A percentile compares a stretch with the other conserved stretches of the same genome.
Conservation (phyloP, 1,140 invertebrate genomes). For the Atopsyche davidsoni region DNA sequence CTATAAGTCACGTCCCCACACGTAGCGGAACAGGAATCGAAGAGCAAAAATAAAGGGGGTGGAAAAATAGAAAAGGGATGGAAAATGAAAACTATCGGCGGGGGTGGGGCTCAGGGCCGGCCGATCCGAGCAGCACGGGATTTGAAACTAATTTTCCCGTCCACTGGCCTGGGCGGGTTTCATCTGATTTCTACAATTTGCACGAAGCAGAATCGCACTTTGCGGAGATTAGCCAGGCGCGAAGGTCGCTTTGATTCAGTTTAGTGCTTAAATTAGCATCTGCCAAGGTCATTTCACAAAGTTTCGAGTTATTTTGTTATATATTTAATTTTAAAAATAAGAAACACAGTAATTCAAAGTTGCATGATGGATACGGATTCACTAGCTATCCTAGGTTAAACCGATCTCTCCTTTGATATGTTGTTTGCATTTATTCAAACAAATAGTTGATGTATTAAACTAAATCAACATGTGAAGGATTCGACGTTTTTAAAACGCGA, state of each 20-base stretch:
- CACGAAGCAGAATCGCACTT: conserved; percentile 7
- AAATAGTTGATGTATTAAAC: no score
- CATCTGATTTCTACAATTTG: conserved; percentile 20
- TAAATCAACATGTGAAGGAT: no score
- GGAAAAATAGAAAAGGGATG: not conserved
- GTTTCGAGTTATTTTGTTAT: not conserved
- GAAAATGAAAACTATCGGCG: conserved; percentile 6
- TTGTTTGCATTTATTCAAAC: no score
- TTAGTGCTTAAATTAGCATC: no score
- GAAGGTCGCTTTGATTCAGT: no score
- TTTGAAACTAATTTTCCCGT: conserved; percentile 22
- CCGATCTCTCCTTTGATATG: no score
- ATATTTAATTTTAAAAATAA: not conserved
- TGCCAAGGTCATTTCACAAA: not conserved
- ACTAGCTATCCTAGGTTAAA: no score
- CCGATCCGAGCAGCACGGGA: not conserved
- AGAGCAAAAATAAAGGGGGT: not conserved
- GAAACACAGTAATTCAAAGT: not conserved
- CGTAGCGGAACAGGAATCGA: not conserved
- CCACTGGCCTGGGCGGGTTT: conserved; percentile 14
- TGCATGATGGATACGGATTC: no score
- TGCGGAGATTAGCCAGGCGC: not conserved
- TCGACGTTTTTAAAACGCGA: no score
- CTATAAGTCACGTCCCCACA: conserved; percentile 4
- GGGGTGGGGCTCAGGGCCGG: no score